Base-by-base conservation (phyloP, 2,888 invertebrate species). In the Pachliopta kotzebuea region DNA sequence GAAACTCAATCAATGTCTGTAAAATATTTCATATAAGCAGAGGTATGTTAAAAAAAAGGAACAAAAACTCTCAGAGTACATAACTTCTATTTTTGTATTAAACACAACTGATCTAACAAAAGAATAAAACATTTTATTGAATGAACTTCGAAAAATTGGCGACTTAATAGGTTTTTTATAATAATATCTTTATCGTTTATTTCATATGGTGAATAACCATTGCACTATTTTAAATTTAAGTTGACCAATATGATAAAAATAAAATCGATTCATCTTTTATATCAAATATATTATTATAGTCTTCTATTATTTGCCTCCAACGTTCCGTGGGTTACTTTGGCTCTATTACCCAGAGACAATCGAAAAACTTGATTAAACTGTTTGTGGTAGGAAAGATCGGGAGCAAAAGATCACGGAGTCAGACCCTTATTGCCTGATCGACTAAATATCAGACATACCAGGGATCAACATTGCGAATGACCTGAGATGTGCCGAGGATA, bases 1-100 rank as follows among this genome's bases (percentile, higher is more conserved):
- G 23, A 55, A 42, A 24, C 23, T 57, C 23, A 49, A 59, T 63
- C 63, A 56, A 37, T 60, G 60, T 26, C 31, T 21, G 60, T 56
- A 60, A 64, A 52, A 60, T 26, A 45, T 61, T 61, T 23, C 21
- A 49, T 31, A 64, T 60, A 49, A 60, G 42, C 52, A 52, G 52
- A 42, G 9, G n/a, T 2, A 56, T 49, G 20, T 55, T 59, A 55
- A 60, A 59, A 53, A 24, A 26, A 37, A 37, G 14, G 11, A 14
- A 20, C 23, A 14, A 17, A 9, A 20, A 20, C 18, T 29, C 23
- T 9, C 50, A 21, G 18, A 49, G 49, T 17, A 17, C 23, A 21
- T 45, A 57, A 57, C 18, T 24, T 45, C n/a, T 24, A 57, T 24
- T 24, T 42, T n/a, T 24, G 20, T n/a, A 29, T 29, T 24, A 45